A percentile compares a stretch with the other conserved stretches of the same genome.
Evolutionary conservation across 1,140 invertebrate genomes (phyloP).

Genomic region (Temnothorax curvispinosus): DNA sequence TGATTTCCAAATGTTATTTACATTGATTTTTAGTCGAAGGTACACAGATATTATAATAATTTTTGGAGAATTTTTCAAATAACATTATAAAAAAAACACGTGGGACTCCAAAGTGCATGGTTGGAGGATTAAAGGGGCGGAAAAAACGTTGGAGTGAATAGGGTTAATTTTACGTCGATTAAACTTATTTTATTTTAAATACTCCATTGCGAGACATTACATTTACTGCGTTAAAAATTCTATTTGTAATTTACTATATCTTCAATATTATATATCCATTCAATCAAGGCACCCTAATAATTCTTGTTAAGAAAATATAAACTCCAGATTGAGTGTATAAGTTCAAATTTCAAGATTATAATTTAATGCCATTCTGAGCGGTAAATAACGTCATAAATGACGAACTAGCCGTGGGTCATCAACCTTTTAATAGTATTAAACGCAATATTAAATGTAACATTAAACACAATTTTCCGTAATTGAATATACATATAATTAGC

Average conservation of each 20-base stretch:
- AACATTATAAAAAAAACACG: no score
- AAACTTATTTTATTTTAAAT: constrained; percentile 4
- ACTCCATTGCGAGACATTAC: constrained; percentile 5
- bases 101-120: not conserved
- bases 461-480: constrained; percentile 34
- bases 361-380: not conserved
- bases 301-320: constrained; percentile 7
- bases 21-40: no score
- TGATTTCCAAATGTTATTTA: no score
- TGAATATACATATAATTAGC: constrained; percentile 32
- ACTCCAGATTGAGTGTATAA: not conserved
- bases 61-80: no score
- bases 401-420: not conserved
- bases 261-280: not conserved
- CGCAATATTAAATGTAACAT: constrained; percentile 42
- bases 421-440: constrained; percentile 9
- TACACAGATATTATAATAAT: no score
- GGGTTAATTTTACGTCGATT: constrained; percentile 47
- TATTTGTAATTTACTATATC: not conserved
- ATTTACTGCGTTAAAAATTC: not conserved
- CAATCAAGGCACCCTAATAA: not conserved
- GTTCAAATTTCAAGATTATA: not conserved
- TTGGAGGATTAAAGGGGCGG: no score
- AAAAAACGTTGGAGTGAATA: no score
- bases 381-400: constrained; percentile 17